A percentile compares a stretch with the other conserved stretches of the same genome.
These are phyloP conservation scores for Drosophila dives DNA, from an alignment of 2,888 invertebrate species.

Conservation along the genomic window DNA sequence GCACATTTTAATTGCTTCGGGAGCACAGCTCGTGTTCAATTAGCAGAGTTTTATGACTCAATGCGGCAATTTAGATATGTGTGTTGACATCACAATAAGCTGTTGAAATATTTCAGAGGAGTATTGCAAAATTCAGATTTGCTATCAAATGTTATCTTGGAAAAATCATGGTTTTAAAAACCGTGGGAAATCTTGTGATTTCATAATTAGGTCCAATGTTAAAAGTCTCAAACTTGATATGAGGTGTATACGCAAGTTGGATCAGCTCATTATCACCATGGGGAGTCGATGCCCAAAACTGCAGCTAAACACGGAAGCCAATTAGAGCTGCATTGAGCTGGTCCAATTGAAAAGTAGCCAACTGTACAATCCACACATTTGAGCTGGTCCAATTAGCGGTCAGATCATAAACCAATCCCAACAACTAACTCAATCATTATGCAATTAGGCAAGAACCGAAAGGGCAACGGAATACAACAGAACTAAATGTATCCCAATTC, in stretches of 20 bases:
- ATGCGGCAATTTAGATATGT: constrained; percentile 20
- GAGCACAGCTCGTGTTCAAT: constrained; percentile 45
- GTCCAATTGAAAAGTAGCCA: constrained; percentile 44
- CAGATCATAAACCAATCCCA: constrained; percentile 63
- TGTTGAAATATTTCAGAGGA: constrained; percentile 21
- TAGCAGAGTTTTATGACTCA: constrained; percentile 58
- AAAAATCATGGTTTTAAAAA: background rate
- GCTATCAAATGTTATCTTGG: background rate
- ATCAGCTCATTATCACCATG: constrained; percentile 57
- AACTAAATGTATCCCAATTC: constrained; percentile 12
- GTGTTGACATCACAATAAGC: constrained; percentile 46
- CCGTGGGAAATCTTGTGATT: constrained; percentile 46
- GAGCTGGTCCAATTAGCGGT: constrained; percentile 66
- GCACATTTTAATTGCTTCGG: constrained; percentile 46
- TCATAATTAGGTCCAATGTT: constrained; percentile 15
- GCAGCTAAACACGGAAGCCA: constrained; percentile 41
- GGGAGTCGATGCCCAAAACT: constrained; percentile 51
- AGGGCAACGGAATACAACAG: constrained; percentile 13
- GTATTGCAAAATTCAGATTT: constrained; percentile 4
- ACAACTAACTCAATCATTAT: constrained; percentile 75
- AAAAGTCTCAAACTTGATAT: constrained; percentile 20
- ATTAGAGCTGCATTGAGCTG: constrained; percentile 33
- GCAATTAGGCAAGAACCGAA: constrained; percentile 62
- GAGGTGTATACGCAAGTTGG: constrained; percentile 15
- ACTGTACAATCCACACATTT: constrained; percentile 15